Percentiles rank a stretch among this genome's conserved stretches.
phyloP scores from a whole-genome alignment of 2,888 invertebrate genomes.

The Eustalomyia histrio region DNA sequence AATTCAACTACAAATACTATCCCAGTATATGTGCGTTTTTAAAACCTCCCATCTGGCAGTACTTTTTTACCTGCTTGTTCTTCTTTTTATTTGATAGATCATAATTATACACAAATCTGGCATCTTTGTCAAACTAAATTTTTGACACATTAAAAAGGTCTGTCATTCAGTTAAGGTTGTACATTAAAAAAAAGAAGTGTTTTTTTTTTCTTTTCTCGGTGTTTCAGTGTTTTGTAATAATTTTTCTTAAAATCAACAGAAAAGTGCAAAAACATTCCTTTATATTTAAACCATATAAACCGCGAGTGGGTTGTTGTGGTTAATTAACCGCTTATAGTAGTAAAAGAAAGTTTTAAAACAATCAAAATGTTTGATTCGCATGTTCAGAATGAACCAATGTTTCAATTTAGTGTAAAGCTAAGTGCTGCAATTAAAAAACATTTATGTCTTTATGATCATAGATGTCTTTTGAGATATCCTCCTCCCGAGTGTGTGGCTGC shows the following conservation, averaged over 20 bases:
- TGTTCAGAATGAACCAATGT: neutral
- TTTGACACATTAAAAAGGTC: neutral
- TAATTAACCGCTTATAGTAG: neutral
- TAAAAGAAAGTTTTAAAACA: neutral
- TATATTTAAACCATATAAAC: neutral
- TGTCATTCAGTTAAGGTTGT: constrained; percentile 16
- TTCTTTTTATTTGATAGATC: constrained; percentile 17
- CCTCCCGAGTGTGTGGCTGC: constrained; percentile 65
- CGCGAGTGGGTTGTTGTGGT: constrained; percentile 4
- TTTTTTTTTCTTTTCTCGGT: constrained; percentile 17
- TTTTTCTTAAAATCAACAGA: neutral
- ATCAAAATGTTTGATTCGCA: constrained; percentile 23
- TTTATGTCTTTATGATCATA: constrained; percentile 70
- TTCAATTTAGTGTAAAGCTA: constrained; percentile 65
- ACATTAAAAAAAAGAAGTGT: constrained; percentile 22
- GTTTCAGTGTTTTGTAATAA: constrained; percentile 11
- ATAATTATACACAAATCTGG: constrained; percentile 5
- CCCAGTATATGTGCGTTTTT: neutral
- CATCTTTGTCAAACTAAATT: constrained; percentile 5
- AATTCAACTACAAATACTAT: neutral
- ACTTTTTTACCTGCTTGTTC: neutral
- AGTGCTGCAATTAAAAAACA: constrained; percentile 70
- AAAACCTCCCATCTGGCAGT: neutral
- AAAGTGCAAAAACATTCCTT: neutral
- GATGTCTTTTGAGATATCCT: constrained; percentile 17